These are phyloP conservation scores for Brachirus orientalis DNA, from an alignment of 2,113 vertebrate genomes.

Conservation along the genomic window DNA sequence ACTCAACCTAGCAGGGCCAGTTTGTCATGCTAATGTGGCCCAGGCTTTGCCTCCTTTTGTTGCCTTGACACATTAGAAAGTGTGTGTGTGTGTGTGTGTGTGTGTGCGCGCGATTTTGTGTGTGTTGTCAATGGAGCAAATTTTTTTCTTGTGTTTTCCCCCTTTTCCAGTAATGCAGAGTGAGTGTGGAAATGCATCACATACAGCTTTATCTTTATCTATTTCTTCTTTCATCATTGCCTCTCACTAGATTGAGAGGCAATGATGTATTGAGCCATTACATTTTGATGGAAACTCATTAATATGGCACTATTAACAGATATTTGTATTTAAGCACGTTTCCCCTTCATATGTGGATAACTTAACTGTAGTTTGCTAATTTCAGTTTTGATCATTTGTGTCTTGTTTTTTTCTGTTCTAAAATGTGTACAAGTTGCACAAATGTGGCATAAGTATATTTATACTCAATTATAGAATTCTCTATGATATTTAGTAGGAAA, in stretches of 20 bases:
- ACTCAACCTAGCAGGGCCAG: constrained; percentile 71
- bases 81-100: constrained; percentile 25
- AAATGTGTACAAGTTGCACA: too few species aligned
- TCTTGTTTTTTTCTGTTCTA: too few species aligned
- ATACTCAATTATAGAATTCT: too few species aligned
- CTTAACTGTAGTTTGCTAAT: too few species aligned
- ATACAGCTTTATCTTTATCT: constrained; percentile 24
- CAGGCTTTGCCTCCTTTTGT: constrained; percentile 71
- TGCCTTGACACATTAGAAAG: constrained; percentile 70
- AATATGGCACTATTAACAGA: neutral
- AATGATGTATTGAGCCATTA: neutral
- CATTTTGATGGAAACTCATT: neutral
- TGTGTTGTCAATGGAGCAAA: constrained; percentile 12
- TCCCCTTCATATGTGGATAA: neutral
- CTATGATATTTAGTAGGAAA: too few species aligned
- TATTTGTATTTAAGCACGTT: neutral
- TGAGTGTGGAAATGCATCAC: constrained; percentile 12
- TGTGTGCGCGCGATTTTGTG: constrained; percentile 20
- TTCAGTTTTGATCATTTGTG: too few species aligned
- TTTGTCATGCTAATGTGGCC: constrained; percentile 78
- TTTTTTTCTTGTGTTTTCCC: constrained; percentile 19
- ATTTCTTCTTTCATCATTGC: constrained; percentile 15
- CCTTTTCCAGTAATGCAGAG: constrained; percentile 18
- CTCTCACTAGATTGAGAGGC: neutral
- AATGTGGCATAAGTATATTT: too few species aligned